A percentile compares a stretch with the other conserved stretches of the same genome.
Evolutionary conservation across 2,113 vertebrate species (phyloP).

Genomic region (Gobiocypris rarus): DNA sequence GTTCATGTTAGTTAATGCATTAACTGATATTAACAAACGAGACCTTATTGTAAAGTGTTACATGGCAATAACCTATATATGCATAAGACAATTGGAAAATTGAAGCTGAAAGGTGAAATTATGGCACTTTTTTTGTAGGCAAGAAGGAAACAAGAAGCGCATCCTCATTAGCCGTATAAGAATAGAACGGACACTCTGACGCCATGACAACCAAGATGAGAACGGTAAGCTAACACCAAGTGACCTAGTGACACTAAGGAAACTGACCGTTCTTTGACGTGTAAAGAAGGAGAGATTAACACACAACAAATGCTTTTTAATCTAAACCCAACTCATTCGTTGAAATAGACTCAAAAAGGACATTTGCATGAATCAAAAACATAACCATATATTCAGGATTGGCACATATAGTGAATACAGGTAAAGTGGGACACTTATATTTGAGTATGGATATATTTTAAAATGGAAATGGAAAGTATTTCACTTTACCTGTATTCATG

Average conservation of each 20-base stretch:
- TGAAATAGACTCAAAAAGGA: not conserved
- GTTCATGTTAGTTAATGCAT: too few species aligned
- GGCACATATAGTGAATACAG: not conserved
- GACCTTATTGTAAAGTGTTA: too few species aligned
- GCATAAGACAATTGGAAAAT: not conserved
- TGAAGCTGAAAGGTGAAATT: not conserved
- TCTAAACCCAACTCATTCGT: not conserved
- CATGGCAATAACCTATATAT: not conserved
- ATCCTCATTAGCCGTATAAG: conserved; percentile 60
- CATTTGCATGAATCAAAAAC: not conserved
- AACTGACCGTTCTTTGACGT: conserved; percentile 7
- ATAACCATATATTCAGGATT: not conserved
- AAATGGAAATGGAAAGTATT: not conserved
- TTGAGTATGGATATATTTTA: not conserved
- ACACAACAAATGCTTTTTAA: not conserved
- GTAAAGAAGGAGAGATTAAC: not conserved
- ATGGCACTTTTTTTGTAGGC: conserved; percentile 26
- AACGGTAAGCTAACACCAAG: conserved; percentile 61
- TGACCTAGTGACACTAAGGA: conserved; percentile 32
- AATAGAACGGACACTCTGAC: conserved; percentile 62
- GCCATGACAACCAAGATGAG: conserved; percentile 61
- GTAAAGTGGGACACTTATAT: not conserved
- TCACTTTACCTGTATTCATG: too few species aligned
- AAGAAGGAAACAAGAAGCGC: conserved; percentile 47
- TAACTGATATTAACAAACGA: too few species aligned